phyloP scores from a whole-genome alignment of 1,140 invertebrate species.

The Ceratitis capitata region DNA sequence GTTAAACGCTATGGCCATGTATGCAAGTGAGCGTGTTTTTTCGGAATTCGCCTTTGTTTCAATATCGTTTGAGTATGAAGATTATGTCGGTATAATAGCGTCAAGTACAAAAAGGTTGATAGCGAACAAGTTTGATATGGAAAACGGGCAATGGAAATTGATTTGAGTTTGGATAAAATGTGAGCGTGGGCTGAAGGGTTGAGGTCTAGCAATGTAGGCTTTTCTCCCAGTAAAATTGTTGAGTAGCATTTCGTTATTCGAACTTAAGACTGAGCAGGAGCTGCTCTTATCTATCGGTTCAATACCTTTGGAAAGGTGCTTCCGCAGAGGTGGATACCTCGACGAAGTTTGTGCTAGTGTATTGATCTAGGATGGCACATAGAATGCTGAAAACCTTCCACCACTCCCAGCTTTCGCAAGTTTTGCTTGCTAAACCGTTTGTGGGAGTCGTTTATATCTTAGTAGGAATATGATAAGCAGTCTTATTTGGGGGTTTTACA shows the following conservation, averaged over 20 bases:
- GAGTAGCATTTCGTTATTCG: not conserved
- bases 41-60: not conserved
- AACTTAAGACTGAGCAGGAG: not conserved
- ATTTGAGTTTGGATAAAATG: not conserved
- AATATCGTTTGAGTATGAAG: not conserved
- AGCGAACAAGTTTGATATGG: not conserved
- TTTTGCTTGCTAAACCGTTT: too few species aligned
- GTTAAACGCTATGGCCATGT: not conserved
- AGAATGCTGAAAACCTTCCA: too few species aligned
- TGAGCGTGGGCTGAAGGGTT: not conserved
- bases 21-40: not conserved
- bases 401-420: too few species aligned
- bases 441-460: too few species aligned
- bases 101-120: slow-evolving; percentile 18
- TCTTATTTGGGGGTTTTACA: too few species aligned
- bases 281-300: not conserved
- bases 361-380: too few species aligned
- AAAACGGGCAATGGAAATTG: not conserved
- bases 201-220: not conserved
- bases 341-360: too few species aligned
- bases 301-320: not conserved
- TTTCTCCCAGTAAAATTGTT: not conserved
- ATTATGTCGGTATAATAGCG: not conserved
- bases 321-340: not conserved
- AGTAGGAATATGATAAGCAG: too few species aligned